These are phyloP conservation scores for Eunapius fragilis DNA, from an alignment of 37 sponge, comb jelly and placozoan genomes.

Conservation along the genomic window DNA sequence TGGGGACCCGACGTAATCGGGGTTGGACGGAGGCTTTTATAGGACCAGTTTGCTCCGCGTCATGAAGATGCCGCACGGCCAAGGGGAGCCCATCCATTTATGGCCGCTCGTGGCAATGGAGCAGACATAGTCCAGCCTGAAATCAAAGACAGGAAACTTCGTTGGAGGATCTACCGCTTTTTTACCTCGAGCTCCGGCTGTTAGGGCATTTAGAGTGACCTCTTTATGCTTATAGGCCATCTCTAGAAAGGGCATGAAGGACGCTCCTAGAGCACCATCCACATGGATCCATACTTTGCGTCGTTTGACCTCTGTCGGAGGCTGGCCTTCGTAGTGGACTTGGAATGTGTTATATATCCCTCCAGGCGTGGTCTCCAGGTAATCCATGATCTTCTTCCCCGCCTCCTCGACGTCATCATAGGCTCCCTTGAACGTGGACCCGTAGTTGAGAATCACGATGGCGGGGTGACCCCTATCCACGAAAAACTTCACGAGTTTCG, in stretches of 20 bases:
- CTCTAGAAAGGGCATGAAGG: conserved; percentile 32
- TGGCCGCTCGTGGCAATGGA: conserved; percentile 49
- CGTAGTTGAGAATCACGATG: conserved; percentile 21
- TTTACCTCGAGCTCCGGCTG: no score
- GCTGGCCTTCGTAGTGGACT: background rate
- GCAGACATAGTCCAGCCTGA: conserved; percentile 19
- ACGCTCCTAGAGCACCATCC: conserved; percentile 39
- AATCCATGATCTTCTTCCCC: background rate
- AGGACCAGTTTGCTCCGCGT: conserved; percentile 7
- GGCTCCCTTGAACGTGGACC: conserved; percentile 42
- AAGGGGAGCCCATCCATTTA: conserved; percentile 26
- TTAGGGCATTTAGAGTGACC: no score
- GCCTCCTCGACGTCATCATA: conserved; percentile 34
- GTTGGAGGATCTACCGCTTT: background rate
- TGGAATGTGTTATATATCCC: background rate
- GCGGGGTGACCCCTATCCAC: conserved; percentile 3
- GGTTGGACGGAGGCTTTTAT: background rate
- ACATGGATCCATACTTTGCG: conserved; percentile 38
- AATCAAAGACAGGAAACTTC: conserved; percentile 15
- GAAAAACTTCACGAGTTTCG: conserved; percentile 22
- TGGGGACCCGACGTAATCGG: conserved; percentile 17
- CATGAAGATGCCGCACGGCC: conserved; percentile 34
- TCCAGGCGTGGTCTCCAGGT: background rate
- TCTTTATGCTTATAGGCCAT: conserved; percentile 31
- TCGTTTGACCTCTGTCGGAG: background rate